Base-by-base conservation (phyloP, 2,888 invertebrate species). In the Dryobotodes eremita region DNA sequence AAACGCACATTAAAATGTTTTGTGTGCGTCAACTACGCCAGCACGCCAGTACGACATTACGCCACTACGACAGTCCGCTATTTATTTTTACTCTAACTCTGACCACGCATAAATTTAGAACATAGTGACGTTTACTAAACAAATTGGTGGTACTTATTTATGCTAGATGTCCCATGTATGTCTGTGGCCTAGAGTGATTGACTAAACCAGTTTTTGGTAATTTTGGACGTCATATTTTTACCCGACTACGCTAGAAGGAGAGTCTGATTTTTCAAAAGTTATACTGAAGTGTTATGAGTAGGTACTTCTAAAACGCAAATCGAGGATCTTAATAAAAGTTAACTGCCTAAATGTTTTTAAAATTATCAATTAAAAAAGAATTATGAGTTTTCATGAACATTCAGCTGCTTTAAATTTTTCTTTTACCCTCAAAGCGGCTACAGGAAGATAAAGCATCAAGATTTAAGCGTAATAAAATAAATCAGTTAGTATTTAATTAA, bases 11-110 rank as follows among this genome's bases (percentile, higher is more conserved):
- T 80, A 26, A 68, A 80, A 62, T 46, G 15, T 62, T 46, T 31
- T 23, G 66, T 71, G 65, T 53, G 36, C 68, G 46, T 20, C 50
- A 1, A 48, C 15, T 50, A 55, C 26, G 48, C 36, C 48, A 79
- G 13, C 64, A 62, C 46, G 59, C 42, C 23, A 79, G 59, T 71
- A 59, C 36, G 55, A 68, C 62, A 85, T 68, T 71, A 82, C 73
- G 57, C 42, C 68, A 55, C 23, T 70, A 75, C 80, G 73, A 62
- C 75, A 79, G 61, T 42, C 48, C 46, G 48, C 66, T 80, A 88
- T 87, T 81, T 85, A 85, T 87, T 87, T 85, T 85, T n/a, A n/a
- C n/a, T n/a, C n/a, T 85, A 77, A 74, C 86, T 84, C 73, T 80
- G 71, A 61, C 74, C 74, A 76, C 76, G 76, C 88, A 87, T 87